These are phyloP conservation scores for Dascillus cervinus DNA, from an alignment of 2,888 invertebrate species.

Conservation along the genomic window DNA sequence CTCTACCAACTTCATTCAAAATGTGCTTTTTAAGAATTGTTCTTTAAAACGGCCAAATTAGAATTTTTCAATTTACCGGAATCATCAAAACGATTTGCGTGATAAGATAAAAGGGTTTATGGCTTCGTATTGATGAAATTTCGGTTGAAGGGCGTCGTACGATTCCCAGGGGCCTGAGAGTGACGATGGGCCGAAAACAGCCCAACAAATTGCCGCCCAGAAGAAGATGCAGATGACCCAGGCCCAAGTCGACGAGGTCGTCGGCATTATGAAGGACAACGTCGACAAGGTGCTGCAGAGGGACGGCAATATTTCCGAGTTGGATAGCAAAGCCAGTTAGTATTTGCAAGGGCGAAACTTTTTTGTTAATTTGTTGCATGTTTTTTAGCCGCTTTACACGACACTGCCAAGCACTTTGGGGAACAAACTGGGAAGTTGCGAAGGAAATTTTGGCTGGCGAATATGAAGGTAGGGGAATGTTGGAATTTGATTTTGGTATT, in stretches of 20 bases:
- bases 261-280: constrained; percentile 93
- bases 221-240: constrained; percentile 59
- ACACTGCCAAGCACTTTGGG: constrained; percentile 93
- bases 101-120: too few relatives aligned
- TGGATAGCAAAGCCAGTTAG: constrained; percentile 75
- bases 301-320: constrained; percentile 89
- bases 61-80: too few relatives aligned
- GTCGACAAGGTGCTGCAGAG: constrained; percentile 95
- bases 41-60: too few relatives aligned
- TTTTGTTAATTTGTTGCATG: too few relatives aligned
- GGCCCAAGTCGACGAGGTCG: constrained; percentile 70
- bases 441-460: constrained; percentile 96
- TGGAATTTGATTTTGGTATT: too few relatives aligned
- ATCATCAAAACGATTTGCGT: too few relatives aligned
- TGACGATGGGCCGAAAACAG: constrained; percentile 75
- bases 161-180: too few relatives aligned
- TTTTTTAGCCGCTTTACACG: constrained; percentile 75
- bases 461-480: constrained; percentile 80
- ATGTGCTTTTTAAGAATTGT: too few relatives aligned
- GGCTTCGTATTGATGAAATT: too few relatives aligned
- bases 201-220: constrained; percentile 61
- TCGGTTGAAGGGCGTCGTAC: too few relatives aligned
- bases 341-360: not conserved
- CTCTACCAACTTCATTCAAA: too few relatives aligned
- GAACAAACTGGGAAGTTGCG: constrained; percentile 94